Conservation (phyloP, 2,888 invertebrate species). For the Diloba caeruleocephala region DNA sequence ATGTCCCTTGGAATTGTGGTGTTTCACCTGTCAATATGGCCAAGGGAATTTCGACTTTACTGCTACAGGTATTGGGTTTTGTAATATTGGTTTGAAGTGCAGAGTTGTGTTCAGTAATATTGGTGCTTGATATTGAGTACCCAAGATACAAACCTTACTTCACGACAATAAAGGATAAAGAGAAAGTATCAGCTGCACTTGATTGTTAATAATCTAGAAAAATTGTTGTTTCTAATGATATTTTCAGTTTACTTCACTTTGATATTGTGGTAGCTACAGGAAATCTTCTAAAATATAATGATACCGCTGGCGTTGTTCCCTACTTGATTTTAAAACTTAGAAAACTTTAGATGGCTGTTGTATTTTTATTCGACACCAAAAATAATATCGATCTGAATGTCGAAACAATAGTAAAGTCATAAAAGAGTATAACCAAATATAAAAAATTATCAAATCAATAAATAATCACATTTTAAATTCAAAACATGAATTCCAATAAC, state of each 20-base stretch:
- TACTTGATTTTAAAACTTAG: too few relatives aligned
- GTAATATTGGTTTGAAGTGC: neutral
- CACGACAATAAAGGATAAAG: conserved; percentile 8
- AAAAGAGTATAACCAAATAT: neutral
- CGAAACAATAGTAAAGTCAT: too few relatives aligned
- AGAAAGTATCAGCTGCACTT: conserved; percentile 17
- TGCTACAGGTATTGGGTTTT: neutral
- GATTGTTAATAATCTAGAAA: conserved; percentile 4
- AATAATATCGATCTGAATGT: too few relatives aligned
- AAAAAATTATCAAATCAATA: conserved; percentile 6
- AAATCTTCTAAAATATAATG: too few relatives aligned
- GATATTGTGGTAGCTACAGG: too few relatives aligned
- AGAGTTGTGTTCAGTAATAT: conserved; percentile 18
- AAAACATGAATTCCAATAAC: neutral
- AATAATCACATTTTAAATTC: neutral
- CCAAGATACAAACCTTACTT: conserved; percentile 15
- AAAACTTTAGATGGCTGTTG: too few relatives aligned
- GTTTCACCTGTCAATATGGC: conserved; percentile 18
- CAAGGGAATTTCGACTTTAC: conserved; percentile 24
- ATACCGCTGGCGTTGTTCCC: too few relatives aligned
- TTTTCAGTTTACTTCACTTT: too few relatives aligned
- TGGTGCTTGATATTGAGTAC: conserved; percentile 36
- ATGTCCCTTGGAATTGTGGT: conserved; percentile 57
- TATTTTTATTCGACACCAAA: too few relatives aligned
- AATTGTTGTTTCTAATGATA: too few relatives aligned